phyloP scores from a whole-genome alignment of 2,888 invertebrate genomes.

The Cryptosula pallasiana region DNA sequence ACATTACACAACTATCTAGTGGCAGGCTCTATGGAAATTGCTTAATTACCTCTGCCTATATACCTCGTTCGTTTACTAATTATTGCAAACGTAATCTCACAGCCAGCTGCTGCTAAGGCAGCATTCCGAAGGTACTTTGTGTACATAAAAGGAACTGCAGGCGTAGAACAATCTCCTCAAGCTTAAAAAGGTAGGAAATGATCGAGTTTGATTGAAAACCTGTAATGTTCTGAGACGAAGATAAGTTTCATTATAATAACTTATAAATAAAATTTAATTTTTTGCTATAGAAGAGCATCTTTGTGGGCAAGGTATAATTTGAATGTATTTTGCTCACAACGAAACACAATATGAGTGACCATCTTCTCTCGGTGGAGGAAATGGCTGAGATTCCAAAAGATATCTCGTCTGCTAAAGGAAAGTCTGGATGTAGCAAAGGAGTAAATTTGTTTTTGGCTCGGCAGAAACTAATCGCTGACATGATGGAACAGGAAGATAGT shows the following conservation, averaged over 20 bases:
- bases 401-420: background rate
- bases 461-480: slow-evolving; percentile 20
- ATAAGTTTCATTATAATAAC: too few species aligned
- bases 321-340: too few species aligned
- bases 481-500: slow-evolving; percentile 16
- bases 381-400: slow-evolving; percentile 15
- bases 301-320: too few species aligned
- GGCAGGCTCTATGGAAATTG: background rate
- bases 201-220: too few species aligned
- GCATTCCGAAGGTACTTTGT: background rate
- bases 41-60: background rate
- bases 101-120: background rate
- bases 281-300: too few species aligned
- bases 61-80: background rate
- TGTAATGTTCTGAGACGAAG: too few species aligned
- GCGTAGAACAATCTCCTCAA: background rate
- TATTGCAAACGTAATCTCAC: background rate
- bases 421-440: slow-evolving; percentile 2
- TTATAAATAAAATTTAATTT: too few species aligned
- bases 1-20: background rate
- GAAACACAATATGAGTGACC: background rate
- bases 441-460: slow-evolving; percentile 15
- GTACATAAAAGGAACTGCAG: background rate
- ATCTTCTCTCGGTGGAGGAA: background rate
- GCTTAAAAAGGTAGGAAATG: background rate